phyloP scores from a whole-genome alignment of 2,888 invertebrate genomes.

The Hylaea fasciaria region DNA sequence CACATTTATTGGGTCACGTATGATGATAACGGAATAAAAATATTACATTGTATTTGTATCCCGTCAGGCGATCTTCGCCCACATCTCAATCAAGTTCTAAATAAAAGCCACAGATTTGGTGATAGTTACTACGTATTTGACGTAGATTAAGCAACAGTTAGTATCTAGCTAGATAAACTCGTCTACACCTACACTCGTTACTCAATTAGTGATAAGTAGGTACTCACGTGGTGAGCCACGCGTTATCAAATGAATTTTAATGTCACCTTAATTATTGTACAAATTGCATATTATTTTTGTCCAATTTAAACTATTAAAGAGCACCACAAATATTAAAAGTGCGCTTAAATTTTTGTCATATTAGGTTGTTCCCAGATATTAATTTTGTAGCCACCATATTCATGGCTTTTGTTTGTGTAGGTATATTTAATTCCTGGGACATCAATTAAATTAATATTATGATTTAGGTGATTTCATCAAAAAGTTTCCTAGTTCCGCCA shows the following conservation, averaged over 20 bases:
- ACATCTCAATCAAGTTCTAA: constrained; percentile 12
- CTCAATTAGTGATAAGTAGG: constrained; percentile 29
- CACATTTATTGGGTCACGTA: constrained; percentile 23
- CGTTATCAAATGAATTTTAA: neutral
- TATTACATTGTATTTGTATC: constrained; percentile 3
- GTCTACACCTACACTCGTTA: constrained; percentile 32
- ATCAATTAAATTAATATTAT: too few relatives aligned
- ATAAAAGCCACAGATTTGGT: constrained; percentile 7
- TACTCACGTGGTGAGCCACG: constrained; percentile 9
- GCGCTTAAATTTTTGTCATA: neutral
- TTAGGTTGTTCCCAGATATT: too few relatives aligned
- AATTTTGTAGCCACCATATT: too few relatives aligned
- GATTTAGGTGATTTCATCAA: neutral
- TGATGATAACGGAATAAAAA: constrained; percentile 18
- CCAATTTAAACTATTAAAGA: constrained; percentile 8
- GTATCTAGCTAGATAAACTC: constrained; percentile 9
- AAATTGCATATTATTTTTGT: constrained; percentile 13
- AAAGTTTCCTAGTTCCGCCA: neutral
- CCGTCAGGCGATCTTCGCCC: constrained; percentile 19
- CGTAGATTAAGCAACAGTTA: constrained; percentile 11
- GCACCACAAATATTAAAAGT: neutral
- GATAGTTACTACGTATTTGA: constrained; percentile 3
- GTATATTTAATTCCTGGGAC: too few relatives aligned
- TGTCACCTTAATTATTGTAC: neutral
- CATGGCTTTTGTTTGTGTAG: too few relatives aligned